Evolutionary conservation across 2,113 vertebrate genomes (phyloP).

Genomic region (Fregetta grallaria): DNA sequence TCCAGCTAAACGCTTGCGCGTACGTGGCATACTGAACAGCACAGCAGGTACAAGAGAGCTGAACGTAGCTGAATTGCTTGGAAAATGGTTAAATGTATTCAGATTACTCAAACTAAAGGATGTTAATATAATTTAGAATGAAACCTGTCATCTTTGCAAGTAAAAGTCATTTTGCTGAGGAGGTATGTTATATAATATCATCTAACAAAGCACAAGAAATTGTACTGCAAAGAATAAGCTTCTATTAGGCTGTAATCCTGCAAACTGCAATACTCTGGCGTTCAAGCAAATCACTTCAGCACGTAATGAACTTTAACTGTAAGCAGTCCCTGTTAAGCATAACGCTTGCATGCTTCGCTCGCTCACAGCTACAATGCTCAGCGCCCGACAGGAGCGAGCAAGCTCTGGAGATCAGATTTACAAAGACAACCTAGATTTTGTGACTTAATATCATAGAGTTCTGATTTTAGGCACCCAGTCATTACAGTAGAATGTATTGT

Average conservation of each 20-base stretch:
- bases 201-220: constrained; percentile 44
- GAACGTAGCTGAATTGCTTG: not conserved
- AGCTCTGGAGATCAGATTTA: not conserved
- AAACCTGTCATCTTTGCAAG: constrained; percentile 45
- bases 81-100: constrained; percentile 22
- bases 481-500: not conserved
- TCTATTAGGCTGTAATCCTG: constrained; percentile 10
- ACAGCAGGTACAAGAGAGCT: not conserved
- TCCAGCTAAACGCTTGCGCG: not conserved
- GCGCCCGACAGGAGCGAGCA: accelerated
- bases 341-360: not conserved
- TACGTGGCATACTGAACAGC: not conserved
- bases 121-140: constrained; percentile 28
- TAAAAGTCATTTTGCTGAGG: constrained; percentile 26
- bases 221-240: not conserved
- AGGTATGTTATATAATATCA: constrained; percentile 42
- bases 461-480: not conserved
- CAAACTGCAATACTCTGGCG: not conserved
- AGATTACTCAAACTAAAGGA: not conserved
- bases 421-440: not conserved
- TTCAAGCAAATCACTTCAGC: constrained; percentile 11
- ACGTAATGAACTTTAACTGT: not conserved
- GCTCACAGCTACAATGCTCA: not conserved
- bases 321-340: not conserved
- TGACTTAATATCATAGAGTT: not conserved